A percentile compares a stretch with the other conserved stretches of the same genome.
These are phyloP conservation scores for Stegastes partitus DNA, from an alignment of 2,113 vertebrate genomes.

Conservation along the genomic window DNA sequence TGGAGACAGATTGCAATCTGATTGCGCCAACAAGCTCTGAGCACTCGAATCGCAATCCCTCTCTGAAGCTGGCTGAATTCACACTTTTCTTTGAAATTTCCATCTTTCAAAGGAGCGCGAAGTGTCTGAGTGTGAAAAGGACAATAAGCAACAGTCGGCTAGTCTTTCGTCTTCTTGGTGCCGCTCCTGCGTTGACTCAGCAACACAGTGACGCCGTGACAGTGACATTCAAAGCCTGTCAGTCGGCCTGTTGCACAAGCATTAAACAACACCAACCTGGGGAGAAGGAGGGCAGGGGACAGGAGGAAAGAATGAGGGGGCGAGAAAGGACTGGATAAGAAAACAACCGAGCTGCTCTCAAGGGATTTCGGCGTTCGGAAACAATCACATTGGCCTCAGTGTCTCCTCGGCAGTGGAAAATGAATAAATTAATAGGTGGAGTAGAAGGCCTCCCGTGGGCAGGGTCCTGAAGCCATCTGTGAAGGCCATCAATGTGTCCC, in stretches of 20 bases:
- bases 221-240: conserved; percentile 40
- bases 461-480: conserved; percentile 77
- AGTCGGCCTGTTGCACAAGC: conserved; percentile 29
- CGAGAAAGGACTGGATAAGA: conserved; percentile 41
- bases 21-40: background rate
- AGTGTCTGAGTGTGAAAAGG: conserved; percentile 1
- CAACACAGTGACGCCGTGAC: conserved; percentile 32
- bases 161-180: background rate
- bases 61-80: background rate
- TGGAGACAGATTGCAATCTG: background rate
- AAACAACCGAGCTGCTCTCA: conserved; percentile 67
- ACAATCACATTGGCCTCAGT: conserved; percentile 76
- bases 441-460: conserved; percentile 68
- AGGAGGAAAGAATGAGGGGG: conserved; percentile 26
- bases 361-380: conserved; percentile 67
- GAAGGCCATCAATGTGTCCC: conserved; percentile 79
- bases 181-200: conserved; percentile 16
- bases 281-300: conserved; percentile 34
- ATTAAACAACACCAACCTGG: conserved; percentile 10
- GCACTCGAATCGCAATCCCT: background rate
- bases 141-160: conserved; percentile 5
- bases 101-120: background rate
- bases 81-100: background rate
- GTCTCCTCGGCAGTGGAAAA: conserved; percentile 80
- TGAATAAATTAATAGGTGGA: conserved; percentile 79